phyloP scores from a whole-genome alignment of 2,113 vertebrate genomes.

The Elephantulus edwardii region DNA sequence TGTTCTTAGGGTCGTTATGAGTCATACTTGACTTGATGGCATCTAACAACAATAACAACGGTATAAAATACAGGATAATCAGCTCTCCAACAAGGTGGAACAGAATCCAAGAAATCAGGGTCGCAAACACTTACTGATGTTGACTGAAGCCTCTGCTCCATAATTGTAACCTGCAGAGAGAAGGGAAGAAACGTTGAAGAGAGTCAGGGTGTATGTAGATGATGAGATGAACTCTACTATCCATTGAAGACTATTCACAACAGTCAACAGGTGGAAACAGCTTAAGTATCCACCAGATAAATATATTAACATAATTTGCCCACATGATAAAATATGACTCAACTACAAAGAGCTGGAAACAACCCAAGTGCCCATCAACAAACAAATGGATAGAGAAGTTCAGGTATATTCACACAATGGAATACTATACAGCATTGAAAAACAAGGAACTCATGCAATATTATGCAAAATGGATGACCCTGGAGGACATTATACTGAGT shows the following conservation, averaged over 20 bases:
- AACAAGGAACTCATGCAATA: too few relatives aligned
- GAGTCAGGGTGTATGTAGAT: not conserved
- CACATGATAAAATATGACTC: too few relatives aligned
- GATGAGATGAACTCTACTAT: not conserved
- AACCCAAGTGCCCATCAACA: too few relatives aligned
- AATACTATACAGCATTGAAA: too few relatives aligned
- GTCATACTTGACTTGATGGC: too few relatives aligned
- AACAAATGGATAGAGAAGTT: too few relatives aligned
- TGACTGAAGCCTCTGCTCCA: not conserved
- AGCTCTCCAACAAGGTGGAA: not conserved
- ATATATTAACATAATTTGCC: not conserved
- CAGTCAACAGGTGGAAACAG: not conserved
- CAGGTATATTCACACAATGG: too few relatives aligned
- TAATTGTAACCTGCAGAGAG: conserved; percentile 57
- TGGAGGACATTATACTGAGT: too few relatives aligned
- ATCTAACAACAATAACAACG: too few relatives aligned
- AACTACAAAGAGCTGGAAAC: too few relatives aligned
- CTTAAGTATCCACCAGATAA: not conserved
- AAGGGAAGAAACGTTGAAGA: not conserved
- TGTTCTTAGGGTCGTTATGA: too few relatives aligned
- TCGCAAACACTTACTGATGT: conserved; percentile 59
- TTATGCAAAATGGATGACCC: too few relatives aligned
- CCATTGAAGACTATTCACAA: not conserved
- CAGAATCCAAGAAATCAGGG: not conserved
- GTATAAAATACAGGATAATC: not conserved